These are phyloP conservation scores for Dryadula phaetusa DNA, from an alignment of 2,888 invertebrate genomes.

Conservation along the genomic window DNA sequence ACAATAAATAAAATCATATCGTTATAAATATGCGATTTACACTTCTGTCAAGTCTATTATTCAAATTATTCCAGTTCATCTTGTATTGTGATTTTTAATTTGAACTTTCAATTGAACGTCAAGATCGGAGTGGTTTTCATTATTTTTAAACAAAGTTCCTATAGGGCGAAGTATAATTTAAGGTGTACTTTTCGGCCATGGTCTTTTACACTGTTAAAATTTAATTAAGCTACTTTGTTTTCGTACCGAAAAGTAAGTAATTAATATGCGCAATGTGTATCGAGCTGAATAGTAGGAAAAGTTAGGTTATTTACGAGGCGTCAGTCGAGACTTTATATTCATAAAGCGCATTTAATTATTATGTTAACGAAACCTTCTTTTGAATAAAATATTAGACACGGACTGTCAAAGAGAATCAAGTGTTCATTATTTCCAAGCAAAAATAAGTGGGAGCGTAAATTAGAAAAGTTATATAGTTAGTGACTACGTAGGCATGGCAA, in stretches of 20 bases:
- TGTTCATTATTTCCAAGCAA: constrained; percentile 63
- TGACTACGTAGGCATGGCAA: constrained; percentile 53
- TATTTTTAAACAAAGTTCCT: constrained; percentile 26
- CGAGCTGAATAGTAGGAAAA: constrained; percentile 75
- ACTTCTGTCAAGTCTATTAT: constrained; percentile 22
- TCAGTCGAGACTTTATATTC: constrained; percentile 80
- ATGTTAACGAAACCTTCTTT: constrained; percentile 81
- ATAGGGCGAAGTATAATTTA: constrained; percentile 19
- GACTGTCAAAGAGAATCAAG: constrained; percentile 77
- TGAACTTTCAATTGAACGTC: constrained; percentile 26
- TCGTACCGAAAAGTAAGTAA: constrained; percentile 44
- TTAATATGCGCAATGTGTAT: constrained; percentile 80
- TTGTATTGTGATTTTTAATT: constrained; percentile 28
- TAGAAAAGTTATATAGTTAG: constrained; percentile 56
- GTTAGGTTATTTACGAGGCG: constrained; percentile 76
- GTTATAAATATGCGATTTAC: constrained; percentile 5
- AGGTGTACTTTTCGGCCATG: constrained; percentile 29
- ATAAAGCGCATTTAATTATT: constrained; percentile 83
- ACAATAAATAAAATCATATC: not conserved
- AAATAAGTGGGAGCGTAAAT: constrained; percentile 51
- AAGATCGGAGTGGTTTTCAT: constrained; percentile 21
- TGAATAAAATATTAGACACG: constrained; percentile 80
- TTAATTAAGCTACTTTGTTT: constrained; percentile 45
- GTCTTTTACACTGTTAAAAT: constrained; percentile 39
- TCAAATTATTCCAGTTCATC: constrained; percentile 31